A percentile compares a stretch with the other conserved stretches of the same genome.
Evolutionary conservation across 2,113 vertebrate species (phyloP).

Genomic region (Gnathonemus longibarbis): DNA sequence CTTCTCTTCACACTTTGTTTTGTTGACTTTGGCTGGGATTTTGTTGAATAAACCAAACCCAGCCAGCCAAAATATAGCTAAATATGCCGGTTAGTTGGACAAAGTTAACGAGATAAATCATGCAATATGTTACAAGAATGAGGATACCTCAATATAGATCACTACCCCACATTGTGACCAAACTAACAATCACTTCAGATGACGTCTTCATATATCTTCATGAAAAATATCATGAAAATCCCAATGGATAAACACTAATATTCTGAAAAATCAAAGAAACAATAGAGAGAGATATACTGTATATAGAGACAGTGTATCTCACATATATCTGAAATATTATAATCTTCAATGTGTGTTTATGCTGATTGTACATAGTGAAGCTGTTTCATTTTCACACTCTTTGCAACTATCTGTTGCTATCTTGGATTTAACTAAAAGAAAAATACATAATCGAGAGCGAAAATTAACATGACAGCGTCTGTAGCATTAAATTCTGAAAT

Average conservation of each 20-base stretch:
- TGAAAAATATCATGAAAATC: neutral
- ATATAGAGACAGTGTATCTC: neutral
- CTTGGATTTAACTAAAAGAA: neutral
- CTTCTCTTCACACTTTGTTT: neutral
- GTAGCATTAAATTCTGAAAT: neutral
- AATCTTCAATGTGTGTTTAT: neutral
- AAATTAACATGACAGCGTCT: neutral
- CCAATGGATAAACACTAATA: neutral
- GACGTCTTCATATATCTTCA: neutral
- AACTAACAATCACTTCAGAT: neutral
- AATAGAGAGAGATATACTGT: neutral
- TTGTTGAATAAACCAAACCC: neutral
- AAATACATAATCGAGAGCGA: neutral
- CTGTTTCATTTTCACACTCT: slow-evolving; percentile 1
- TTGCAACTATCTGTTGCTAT: neutral
- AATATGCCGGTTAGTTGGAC: neutral
- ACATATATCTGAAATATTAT: neutral
- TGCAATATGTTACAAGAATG: neutral
- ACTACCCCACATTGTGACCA: neutral
- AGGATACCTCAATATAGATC: neutral
- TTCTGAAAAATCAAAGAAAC: neutral
- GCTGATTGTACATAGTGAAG: neutral
- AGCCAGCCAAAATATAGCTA: neutral
- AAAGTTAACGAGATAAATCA: neutral
- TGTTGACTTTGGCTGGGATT: neutral